phyloP scores from a whole-genome alignment of 2,113 vertebrate species.

The Peromyscus californicus region DNA sequence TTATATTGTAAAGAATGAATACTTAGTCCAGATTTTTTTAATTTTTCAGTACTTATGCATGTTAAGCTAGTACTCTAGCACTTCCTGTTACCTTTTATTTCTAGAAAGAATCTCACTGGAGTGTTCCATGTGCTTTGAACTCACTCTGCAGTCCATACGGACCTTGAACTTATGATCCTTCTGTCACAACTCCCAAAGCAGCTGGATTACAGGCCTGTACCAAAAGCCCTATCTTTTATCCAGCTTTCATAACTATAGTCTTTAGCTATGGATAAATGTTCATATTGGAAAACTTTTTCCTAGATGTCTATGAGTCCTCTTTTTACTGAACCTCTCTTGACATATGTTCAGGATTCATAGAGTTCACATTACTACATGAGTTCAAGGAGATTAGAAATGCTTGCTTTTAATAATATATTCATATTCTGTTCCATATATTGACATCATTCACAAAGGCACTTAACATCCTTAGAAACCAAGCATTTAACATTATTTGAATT shows the following conservation, averaged over 20 bases:
- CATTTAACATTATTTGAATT: not conserved
- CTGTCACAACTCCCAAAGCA: not conserved
- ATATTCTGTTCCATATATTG: not conserved
- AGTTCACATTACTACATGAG: not conserved
- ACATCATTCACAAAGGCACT: not conserved
- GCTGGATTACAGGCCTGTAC: not conserved
- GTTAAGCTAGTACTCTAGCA: not conserved
- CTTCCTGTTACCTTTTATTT: not conserved
- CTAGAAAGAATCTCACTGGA: not conserved
- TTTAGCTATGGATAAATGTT: not conserved
- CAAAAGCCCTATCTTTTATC: not conserved
- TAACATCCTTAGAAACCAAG: not conserved
- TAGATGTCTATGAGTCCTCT: not conserved
- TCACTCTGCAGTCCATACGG: not conserved
- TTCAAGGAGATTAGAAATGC: not conserved
- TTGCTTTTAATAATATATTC: not conserved
- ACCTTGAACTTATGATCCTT: not conserved
- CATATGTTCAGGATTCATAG: not conserved
- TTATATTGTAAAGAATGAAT: not conserved
- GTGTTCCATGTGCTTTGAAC: not conserved
- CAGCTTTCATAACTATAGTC: not conserved
- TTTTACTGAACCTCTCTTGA: not conserved
- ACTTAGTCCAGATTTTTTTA: not conserved
- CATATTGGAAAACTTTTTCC: not conserved
- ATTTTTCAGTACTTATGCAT: not conserved